Base-by-base conservation (phyloP, 2,113 vertebrate species). In the Larimichthys crocea region DNA sequence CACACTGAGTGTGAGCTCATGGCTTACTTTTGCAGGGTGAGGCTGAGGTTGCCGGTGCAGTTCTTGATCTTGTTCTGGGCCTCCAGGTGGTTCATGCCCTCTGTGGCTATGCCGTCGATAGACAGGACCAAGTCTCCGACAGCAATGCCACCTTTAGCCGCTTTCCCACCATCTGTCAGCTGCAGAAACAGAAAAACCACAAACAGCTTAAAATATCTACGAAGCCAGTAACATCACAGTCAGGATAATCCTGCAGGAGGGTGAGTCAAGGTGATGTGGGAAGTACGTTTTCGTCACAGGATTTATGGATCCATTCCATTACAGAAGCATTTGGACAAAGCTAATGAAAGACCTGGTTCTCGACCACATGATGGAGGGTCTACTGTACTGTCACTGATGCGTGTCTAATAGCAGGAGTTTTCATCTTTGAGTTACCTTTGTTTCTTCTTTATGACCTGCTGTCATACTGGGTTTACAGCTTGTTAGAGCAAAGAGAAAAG, bases 51-150 rank as follows among this genome's bases (percentile, higher is more conserved):
- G 77, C 95, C 97, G 22, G 95, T 90, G 85, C 97, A 97, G 11
- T 93, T 96, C 91, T 99, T 99, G 92, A 99, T 99, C 94, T 98
- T 99, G 95, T 98, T 99, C 91, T 99, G 98, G 59, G 98, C 98
- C 93, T 99, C 98, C 49, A 99, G 96, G 74, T 99, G 97, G 92
- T 98, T 98, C 98, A 99, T 98, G 57, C 97, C 96, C 0, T 98
- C 96, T 0, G 98, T 97, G 85, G 95, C 94, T 90, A 99, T 95
- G 55, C 97, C 98, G 35, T 97, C 97, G 29, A 99, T 99, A 90
- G 96, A 97, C 83, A 99, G 93, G 87, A 99, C 97, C 89, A 96
- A 83, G 48, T 99, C 98, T 14, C 98, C 97, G 31, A 99, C 96
- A 4, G 95, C 93, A 19, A 99, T 95, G 0, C 96, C 94, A 0